Evolutionary conservation across 2,888 invertebrate species (phyloP), one percentile per base, ranked within the genome.

Genomic region (Phragmatobia fuliginosa): DNA sequence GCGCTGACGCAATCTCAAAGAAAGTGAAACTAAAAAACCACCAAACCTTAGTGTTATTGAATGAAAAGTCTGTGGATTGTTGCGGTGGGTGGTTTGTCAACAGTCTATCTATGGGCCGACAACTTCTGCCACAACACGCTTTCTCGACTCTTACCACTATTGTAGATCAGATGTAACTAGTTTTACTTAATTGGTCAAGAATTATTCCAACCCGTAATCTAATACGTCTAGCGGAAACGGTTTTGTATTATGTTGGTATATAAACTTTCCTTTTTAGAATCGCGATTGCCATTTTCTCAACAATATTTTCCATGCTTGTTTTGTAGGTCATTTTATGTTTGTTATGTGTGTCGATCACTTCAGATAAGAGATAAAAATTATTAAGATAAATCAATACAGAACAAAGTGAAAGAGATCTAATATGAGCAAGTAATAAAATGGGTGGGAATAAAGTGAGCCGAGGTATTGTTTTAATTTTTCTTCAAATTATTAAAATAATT

Each of bases 1-100:
- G 88, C 77, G 76, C 77, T 90, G 89, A 90, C 89, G 90, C 84
- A 90, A 90, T 82, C 68, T 45, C 75, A 79, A 92, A 87, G 91
- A 92, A 93, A 93, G 93, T 91, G 92, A 92, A 92, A 92, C 88
- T 87, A 82, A 85, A 85, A 89, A 89, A 90, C 88, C 83, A 84
- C 85, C 86, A 86, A 91, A 90, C 85, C 83, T 81, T 78, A 82
- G 81, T 82, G 85, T 86, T 88, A 87, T 85, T 86, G 84, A 83
- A 84, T 85, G 87, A 88, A 88, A 88, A 87, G 78, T 80, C 77
- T 79, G 82, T 69, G 75, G 84, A 84, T 85, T 86, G 87, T 88
- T 83, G 87, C 83, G 80, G 81, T 74, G 80, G 80, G 81, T 74
- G 80, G 86, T 88, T 88, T 89, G 87, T 88, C 88, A 88, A 88